These are phyloP conservation scores for Pseudachorutes palmiensis DNA, from an alignment of 1,140 invertebrate genomes.

Conservation along the genomic window DNA sequence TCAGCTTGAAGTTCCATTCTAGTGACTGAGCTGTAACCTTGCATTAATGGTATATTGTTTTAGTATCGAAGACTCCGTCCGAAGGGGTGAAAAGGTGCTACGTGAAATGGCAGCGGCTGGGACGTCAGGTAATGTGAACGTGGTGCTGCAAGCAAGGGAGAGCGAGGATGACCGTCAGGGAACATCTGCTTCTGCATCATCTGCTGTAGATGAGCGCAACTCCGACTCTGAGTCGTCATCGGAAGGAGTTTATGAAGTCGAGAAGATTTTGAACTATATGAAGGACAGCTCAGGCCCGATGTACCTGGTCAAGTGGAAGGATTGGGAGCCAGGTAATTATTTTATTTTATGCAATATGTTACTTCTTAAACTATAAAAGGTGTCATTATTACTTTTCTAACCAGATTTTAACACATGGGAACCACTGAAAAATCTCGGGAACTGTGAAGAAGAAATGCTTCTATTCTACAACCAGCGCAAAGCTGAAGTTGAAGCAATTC, in stretches of 20 bases:
- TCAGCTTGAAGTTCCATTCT: too few species aligned
- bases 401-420: constrained; percentile 35
- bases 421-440: constrained; percentile 24
- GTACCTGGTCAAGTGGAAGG: constrained; percentile 36
- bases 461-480: constrained; percentile 23
- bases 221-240: not conserved
- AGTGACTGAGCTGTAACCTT: too few species aligned
- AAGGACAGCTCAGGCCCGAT: constrained; percentile 18
- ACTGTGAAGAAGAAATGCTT: constrained; percentile 21
- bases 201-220: not conserved
- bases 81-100: not conserved
- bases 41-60: too few species aligned
- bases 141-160: not conserved
- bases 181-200: not conserved
- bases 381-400: not conserved
- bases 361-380: not conserved
- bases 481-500: constrained; percentile 17
- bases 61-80: not conserved
- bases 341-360: not conserved
- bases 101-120: not conserved
- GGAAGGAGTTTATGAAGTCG: constrained; percentile 39
- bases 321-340: constrained; percentile 18
- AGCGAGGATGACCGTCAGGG: not conserved
- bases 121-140: not conserved
- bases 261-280: constrained; percentile 38